phyloP scores from a whole-genome alignment of 2,888 invertebrate species.

The Shargacucullia verbasci region DNA sequence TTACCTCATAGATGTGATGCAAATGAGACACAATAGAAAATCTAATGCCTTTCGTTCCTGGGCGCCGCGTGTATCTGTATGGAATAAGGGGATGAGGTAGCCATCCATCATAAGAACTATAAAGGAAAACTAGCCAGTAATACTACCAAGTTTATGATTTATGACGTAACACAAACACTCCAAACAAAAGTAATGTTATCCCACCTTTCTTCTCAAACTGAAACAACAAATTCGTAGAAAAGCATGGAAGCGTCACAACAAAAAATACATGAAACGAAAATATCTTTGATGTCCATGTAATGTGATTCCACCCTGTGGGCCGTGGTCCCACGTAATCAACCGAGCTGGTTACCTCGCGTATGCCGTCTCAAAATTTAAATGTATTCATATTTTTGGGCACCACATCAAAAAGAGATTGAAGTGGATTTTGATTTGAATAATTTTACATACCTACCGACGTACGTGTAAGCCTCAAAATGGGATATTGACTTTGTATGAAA shows the following conservation, averaged over 20 bases:
- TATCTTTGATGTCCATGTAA: conserved; percentile 43
- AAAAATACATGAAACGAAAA: conserved; percentile 36
- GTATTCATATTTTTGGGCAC: conserved; percentile 54
- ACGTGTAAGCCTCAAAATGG: conserved; percentile 31
- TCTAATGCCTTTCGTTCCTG: too few relatives aligned
- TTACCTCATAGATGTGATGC: too few relatives aligned
- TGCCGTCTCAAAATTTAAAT: conserved; percentile 56
- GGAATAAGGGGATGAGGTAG: too few relatives aligned
- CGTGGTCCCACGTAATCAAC: conserved; percentile 30
- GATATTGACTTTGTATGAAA: conserved; percentile 28
- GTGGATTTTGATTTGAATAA: conserved; percentile 50
- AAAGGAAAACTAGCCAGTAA: too few relatives aligned
- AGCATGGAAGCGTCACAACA: conserved; percentile 24
- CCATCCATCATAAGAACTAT: too few relatives aligned
- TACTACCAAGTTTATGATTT: too few relatives aligned
- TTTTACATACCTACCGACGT: conserved; percentile 43
- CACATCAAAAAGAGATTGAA: conserved; percentile 55
- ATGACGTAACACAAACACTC: too few relatives aligned
- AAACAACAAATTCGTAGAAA: conserved; percentile 9
- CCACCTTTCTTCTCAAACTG: too few relatives aligned
- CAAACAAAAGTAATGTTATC: too few relatives aligned
- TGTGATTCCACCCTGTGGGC: conserved; percentile 39
- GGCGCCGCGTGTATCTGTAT: too few relatives aligned
- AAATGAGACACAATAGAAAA: too few relatives aligned
- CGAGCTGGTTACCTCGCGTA: conserved; percentile 43